A percentile compares a stretch with the other conserved stretches of the same genome.
These are phyloP conservation scores for Microctonus aethiopoides DNA, from an alignment of 2,888 invertebrate species.

Conservation along the genomic window DNA sequence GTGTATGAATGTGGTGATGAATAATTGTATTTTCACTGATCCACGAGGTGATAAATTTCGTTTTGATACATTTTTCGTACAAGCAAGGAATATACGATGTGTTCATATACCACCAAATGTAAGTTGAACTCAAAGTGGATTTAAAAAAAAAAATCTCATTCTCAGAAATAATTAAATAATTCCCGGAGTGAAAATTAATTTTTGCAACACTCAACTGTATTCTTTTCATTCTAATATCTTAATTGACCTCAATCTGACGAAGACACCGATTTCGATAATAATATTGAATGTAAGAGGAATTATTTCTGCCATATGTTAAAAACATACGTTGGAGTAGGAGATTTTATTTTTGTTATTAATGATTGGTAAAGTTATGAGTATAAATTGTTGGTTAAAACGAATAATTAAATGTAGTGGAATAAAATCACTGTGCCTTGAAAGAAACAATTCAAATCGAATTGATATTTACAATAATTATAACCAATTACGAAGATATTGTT, in stretches of 20 bases:
- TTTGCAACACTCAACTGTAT: neutral
- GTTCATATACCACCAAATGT: slow-evolving; percentile 73
- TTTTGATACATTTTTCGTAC: slow-evolving; percentile 75
- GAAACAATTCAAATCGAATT: neutral
- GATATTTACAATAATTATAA: neutral
- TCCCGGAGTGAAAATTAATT: neutral
- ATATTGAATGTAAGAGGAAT: too few species aligned
- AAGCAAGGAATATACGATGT: slow-evolving; percentile 75
- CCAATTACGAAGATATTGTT: neutral
- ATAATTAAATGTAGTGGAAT: neutral
- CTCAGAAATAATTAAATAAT: too few species aligned
- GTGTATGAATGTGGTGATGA: slow-evolving; percentile 76
- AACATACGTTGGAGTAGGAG: neutral
- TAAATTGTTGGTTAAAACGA: neutral
- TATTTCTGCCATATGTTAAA: too few species aligned
- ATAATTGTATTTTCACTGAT: slow-evolving; percentile 74
- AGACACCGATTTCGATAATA: too few species aligned
- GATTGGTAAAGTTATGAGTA: neutral
- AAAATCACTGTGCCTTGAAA: neutral
- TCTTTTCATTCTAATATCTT: neutral
- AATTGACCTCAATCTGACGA: neutral
- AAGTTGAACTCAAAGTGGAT: slow-evolving; percentile 43
- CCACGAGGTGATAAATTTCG: slow-evolving; percentile 71
- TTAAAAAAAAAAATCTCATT: too few species aligned
- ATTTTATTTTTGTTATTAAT: too few species aligned